phyloP scores from a whole-genome alignment of 53 echinoderm and acorn worm species.

The Holothuria scabra region DNA sequence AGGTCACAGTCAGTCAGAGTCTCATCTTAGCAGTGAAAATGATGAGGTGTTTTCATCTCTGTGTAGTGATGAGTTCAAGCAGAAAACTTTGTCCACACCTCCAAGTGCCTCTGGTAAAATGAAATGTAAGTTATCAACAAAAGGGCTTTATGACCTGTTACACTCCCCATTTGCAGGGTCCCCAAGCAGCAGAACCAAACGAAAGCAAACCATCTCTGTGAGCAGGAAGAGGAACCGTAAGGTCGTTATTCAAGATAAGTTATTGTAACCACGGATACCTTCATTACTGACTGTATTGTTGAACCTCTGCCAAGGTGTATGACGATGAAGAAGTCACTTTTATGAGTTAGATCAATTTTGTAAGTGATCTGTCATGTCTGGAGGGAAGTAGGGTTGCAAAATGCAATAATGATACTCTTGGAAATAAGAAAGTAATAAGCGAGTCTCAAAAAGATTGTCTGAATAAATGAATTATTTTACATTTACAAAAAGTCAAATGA shows the following conservation, averaged over 20 bases:
- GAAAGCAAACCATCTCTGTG: not conserved
- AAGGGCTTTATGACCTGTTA: conserved; percentile 25
- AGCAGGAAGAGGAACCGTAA: not conserved
- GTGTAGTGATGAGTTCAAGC: not conserved
- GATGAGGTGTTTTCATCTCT: conserved; percentile 37
- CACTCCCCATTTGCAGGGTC: conserved; percentile 29
- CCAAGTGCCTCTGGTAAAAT: not conserved
- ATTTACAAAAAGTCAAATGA: no score
- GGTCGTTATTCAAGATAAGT: not conserved
- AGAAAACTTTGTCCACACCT: not conserved
- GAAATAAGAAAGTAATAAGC: no score
- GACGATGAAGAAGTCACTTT: no score
- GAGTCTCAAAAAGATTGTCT: no score
- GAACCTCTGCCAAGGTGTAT: no score
- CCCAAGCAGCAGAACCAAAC: not conserved
- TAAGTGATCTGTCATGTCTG: no score
- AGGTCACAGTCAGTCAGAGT: not conserved
- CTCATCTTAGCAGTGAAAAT: not conserved
- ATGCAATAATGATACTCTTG: no score
- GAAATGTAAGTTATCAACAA: conserved; percentile 16
- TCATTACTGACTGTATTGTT: no score
- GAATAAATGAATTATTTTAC: no score
- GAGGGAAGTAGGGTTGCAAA: no score
- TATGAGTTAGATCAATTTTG: no score
- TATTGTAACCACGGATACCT: no score